Base-by-base conservation (phyloP, 2,797 vertebrate genomes). In the Tarsius wallacei region DNA sequence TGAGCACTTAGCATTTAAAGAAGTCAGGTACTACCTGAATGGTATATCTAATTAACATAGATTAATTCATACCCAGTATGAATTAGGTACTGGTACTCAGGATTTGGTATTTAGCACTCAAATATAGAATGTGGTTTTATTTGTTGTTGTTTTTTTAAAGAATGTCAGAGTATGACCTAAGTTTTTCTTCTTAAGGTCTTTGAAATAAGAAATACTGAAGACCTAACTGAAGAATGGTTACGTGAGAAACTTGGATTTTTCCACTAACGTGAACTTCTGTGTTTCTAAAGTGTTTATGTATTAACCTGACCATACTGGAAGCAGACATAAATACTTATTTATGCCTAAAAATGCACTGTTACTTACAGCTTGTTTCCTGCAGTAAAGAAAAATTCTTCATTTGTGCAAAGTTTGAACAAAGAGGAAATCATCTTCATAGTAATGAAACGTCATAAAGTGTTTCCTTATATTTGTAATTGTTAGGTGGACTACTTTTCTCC, bases 201-300 rank as follows among this genome's bases (percentile, higher is more conserved):
- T 90, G 99, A 99, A 98, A 99, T 99, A 97, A 98, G 99, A 97
- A 99, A 99, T 87, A 98, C 99, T 1, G 99, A 99, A 96, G 99
- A 99, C 87, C 97, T 99, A 96, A 99, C 99, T 42, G 99, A 99
- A 97, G 99, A 99, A 91, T 99, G 99, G 99, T 99, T 99, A 97
- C 99, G 98, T 83, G 99, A 99, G 98, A 99, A 99, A 97, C 98
- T 99, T 96, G 99, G 99, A 96, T 99, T 99, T 98, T 99, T 99
- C 98, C 99, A 99, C 97, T 99, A 98, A 98, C 97, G 98, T 98
- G 97, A 98, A 98, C 97, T 96, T 96, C 95, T 98, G 88, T 98
- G 84, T 94, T 96, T 97, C 92, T 93, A 51, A 94, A 98, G 98
- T 98, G 97, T 98, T 98, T 98, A 95, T 98, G 98, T 99, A 93